Percentiles rank a stretch among this genome's conserved stretches.
These are phyloP conservation scores for rabbit (Oryctolagus cuniculus) DNA, from an alignment of 2,113 vertebrate genomes.

Conservation along the genomic window DNA sequence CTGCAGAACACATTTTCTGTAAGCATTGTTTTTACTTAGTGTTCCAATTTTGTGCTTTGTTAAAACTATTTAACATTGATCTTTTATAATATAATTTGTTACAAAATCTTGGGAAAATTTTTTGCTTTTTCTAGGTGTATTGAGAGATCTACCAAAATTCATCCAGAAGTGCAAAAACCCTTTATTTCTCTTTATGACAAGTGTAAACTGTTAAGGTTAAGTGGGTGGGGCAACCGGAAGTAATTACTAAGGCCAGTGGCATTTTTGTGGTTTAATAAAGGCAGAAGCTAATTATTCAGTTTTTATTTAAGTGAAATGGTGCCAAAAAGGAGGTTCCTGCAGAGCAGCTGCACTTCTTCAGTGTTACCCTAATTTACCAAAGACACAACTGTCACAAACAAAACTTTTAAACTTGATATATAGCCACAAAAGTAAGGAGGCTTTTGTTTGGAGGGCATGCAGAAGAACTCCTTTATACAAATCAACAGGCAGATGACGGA, in stretches of 20 bases:
- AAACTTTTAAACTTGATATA: slow-evolving; percentile 91
- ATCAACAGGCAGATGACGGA: slow-evolving; percentile 95
- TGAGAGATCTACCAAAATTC: slow-evolving; percentile 75
- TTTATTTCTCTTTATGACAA: slow-evolving; percentile 88
- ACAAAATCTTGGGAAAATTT: slow-evolving; percentile 41
- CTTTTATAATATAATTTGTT: slow-evolving; percentile 29
- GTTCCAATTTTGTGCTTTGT: neutral
- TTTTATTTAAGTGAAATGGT: slow-evolving; percentile 91
- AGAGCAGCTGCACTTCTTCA: slow-evolving; percentile 91
- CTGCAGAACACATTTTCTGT: neutral
- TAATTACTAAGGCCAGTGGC: slow-evolving; percentile 92
- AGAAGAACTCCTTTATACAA: slow-evolving; percentile 95
- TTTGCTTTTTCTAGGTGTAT: slow-evolving; percentile 13
- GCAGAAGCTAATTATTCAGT: slow-evolving; percentile 91
- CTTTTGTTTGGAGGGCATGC: slow-evolving; percentile 94
- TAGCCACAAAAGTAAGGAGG: slow-evolving; percentile 89
- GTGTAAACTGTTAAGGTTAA: slow-evolving; percentile 94
- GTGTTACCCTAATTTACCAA: slow-evolving; percentile 92
- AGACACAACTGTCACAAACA: slow-evolving; percentile 91
- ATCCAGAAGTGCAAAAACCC: slow-evolving; percentile 76
- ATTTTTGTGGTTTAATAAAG: slow-evolving; percentile 91
- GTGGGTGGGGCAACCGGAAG: slow-evolving; percentile 94
- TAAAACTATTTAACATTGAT: slow-evolving; percentile 31
- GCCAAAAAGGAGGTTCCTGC: slow-evolving; percentile 90
- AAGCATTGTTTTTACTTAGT: slow-evolving; percentile 20